Base-by-base conservation (phyloP, 2,113 vertebrate genomes). In the Osmerus mordax region DNA sequence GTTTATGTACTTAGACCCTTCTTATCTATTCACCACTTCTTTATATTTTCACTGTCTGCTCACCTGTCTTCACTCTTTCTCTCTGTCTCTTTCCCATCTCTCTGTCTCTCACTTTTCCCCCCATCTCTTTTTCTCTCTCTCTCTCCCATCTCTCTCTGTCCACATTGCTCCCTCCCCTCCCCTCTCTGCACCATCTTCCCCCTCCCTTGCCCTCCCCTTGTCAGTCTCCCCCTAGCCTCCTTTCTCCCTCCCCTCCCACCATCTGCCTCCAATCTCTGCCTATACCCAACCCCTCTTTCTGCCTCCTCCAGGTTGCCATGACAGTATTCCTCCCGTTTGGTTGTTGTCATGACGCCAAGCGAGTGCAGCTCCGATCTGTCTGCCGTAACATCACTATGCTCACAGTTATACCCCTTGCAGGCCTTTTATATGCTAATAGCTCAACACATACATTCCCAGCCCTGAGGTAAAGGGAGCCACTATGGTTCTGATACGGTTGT, bases 371-470 rank as follows among this genome's bases (percentile, higher is more conserved):
- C 29, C 68, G 72, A 74, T 73, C 67, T 60, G 47, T 61, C 65
- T 63, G 28, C 65, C 68, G 47, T 68, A 70, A 64, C 41, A 52
- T 41, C 19, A 67, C 18, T 59, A 70, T 62, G 56, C 59, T 71
- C 16, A 2, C 56, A 67, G 54, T 51, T 53, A 29, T 28, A 41
- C 36, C 58, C 68, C 63, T 65, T 19, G 56, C 61, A 51, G 63
- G 59, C 55, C 73, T 76, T 78, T 82, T 68, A 77, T 64, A 83
- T 83, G 73, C 67, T 79, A 83, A 80, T 73, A 54, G 7, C 28
- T 13, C 29, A 67, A 61, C 68, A 61, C 77, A 76, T 71, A 67
- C 65, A 47, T 47, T 47, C 41, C 41, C 9, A 47, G n/a, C 32
- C 51, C 14, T 8, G 21, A 28, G 11, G 52, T 54, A 74, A 72